Percentiles rank a stretch among this genome's conserved stretches.
phyloP scores from a whole-genome alignment of 1,140 invertebrate species.

The Plutomurus gul region DNA sequence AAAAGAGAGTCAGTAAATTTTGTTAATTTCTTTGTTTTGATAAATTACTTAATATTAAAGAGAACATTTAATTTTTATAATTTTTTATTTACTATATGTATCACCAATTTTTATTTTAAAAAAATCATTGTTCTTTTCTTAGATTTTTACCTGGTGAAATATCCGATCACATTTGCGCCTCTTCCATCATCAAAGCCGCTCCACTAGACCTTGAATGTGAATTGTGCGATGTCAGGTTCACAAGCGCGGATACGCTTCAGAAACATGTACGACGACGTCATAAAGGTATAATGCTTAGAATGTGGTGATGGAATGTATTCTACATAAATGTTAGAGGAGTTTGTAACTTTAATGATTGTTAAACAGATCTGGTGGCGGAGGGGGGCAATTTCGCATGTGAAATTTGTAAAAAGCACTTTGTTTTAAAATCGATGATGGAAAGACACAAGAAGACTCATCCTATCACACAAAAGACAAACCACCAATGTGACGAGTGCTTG shows the following conservation, averaged over 20 bases:
- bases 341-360: not conserved
- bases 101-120: no score
- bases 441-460: not conserved
- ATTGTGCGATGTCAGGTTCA: not conserved
- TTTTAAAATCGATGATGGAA: not conserved
- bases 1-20: not conserved
- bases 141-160: not conserved
- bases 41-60: not conserved
- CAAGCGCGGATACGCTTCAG: not conserved
- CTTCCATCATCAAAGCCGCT: not conserved
- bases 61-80: not conserved
- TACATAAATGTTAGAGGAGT: not conserved
- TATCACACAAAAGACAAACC: not conserved
- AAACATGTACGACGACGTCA: constrained; percentile 32
- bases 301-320: not conserved
- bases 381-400: constrained; percentile 1
- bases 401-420: not conserved
- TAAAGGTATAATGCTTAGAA: not conserved
- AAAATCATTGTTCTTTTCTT: no score
- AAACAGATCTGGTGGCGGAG: not conserved
- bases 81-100: no score
- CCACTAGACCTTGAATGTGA: not conserved
- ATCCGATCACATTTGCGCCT: not conserved
- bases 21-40: not conserved
- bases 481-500: not conserved